phyloP scores from a whole-genome alignment of 2,113 vertebrate genomes.

The Falcunculus frontatus region DNA sequence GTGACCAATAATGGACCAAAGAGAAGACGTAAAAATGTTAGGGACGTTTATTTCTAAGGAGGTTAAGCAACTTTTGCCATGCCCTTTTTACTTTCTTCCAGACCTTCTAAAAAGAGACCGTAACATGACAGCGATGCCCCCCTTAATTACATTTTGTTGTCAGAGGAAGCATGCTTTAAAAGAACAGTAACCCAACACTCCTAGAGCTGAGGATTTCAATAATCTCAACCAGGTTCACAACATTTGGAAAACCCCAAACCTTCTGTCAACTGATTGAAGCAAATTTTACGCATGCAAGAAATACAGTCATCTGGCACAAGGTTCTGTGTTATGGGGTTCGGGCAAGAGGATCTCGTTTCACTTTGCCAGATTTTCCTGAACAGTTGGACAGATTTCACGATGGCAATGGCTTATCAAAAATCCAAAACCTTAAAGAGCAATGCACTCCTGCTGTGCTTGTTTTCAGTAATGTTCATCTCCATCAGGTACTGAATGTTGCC shows the following conservation, averaged over 20 bases:
- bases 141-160: constrained; percentile 68
- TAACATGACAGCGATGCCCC: constrained; percentile 46
- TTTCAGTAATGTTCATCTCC: neutral
- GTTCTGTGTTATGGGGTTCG: neutral
- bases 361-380: constrained; percentile 16
- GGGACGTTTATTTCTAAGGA: constrained; percentile 19
- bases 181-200: constrained; percentile 58
- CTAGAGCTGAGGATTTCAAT: constrained; percentile 29
- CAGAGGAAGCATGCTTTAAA: constrained; percentile 63
- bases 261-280: constrained; percentile 19
- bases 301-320: constrained; percentile 15
- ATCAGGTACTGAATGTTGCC: neutral
- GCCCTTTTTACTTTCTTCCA: constrained; percentile 47
- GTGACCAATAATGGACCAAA: constrained; percentile 47
- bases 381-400: neutral
- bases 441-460: neutral
- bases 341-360: constrained; percentile 28
- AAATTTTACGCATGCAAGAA: constrained; percentile 23
- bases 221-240: constrained; percentile 58
- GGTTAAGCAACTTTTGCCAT: constrained; percentile 53
- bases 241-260: constrained; percentile 52
- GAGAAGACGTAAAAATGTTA: constrained; percentile 48
- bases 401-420: neutral
- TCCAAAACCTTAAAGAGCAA: neutral
- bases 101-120: constrained; percentile 46